These are phyloP conservation scores for Henricia sp. DNA, from an alignment of 53 echinoderm and acorn worm genomes.

Conservation along the genomic window DNA sequence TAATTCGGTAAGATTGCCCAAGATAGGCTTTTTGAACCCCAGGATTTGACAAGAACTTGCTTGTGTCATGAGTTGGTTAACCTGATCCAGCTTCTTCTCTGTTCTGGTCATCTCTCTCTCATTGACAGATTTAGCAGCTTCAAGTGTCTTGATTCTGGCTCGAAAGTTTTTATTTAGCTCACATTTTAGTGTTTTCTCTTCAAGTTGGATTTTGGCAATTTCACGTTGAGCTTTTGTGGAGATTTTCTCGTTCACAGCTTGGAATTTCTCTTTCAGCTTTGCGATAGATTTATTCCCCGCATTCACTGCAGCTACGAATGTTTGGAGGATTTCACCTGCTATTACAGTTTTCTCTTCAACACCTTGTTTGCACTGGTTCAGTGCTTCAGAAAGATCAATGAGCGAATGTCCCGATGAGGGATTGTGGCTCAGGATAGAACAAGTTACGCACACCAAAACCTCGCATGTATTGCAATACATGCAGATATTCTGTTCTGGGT, in stretches of 20 bases:
- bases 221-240: neutral
- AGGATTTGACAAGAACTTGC: neutral
- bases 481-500: neutral
- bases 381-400: neutral
- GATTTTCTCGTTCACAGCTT: slow-evolving; percentile 4
- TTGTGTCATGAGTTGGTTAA: neutral
- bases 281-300: neutral
- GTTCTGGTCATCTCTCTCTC: neutral
- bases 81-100: neutral
- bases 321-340: neutral
- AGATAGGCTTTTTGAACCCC: slow-evolving; percentile 2
- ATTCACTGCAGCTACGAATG: neutral
- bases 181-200: slow-evolving; percentile 3
- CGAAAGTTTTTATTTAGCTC: slow-evolving; percentile 18
- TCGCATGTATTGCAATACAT: slow-evolving; percentile 7
- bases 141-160: neutral
- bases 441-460: neutral
- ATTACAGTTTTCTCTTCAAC: neutral
- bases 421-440: neutral
- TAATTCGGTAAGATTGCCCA: neutral
- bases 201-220: neutral
- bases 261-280: neutral
- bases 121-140: neutral
- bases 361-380: slow-evolving; percentile 13
- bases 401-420: neutral